phyloP scores from a whole-genome alignment of 2,888 invertebrate species.

The Pachliopta kotzebuea region DNA sequence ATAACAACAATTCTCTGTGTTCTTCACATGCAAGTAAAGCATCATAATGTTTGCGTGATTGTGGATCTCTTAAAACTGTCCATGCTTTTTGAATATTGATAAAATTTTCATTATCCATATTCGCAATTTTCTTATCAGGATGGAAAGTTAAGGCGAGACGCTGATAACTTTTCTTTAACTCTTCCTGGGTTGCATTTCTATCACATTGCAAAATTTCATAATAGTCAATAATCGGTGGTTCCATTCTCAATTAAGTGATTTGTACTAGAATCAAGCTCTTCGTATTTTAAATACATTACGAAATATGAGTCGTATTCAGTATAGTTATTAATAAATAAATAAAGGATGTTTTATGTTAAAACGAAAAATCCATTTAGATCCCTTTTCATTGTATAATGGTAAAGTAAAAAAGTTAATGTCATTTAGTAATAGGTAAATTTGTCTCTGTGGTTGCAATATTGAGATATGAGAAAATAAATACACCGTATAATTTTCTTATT shows the following conservation, averaged over 20 bases:
- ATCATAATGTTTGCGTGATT: slow-evolving; percentile 83
- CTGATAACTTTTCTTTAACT: slow-evolving; percentile 83
- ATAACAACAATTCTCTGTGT: slow-evolving; percentile 81
- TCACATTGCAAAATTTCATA: slow-evolving; percentile 80
- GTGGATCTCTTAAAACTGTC: slow-evolving; percentile 82
- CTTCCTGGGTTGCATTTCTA: slow-evolving; percentile 74
- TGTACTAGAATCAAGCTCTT: not conserved
- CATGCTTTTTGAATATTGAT: slow-evolving; percentile 84
- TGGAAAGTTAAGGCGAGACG: slow-evolving; percentile 78
- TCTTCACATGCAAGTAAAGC: slow-evolving; percentile 79
- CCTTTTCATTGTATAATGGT: too few species aligned
- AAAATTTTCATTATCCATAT: slow-evolving; percentile 49
- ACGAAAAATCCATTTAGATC: too few species aligned
- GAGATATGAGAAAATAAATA: too few species aligned
- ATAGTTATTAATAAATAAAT: too few species aligned
- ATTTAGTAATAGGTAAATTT: slow-evolving; percentile 1
- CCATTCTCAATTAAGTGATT: slow-evolving; percentile 13
- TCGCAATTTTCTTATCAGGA: slow-evolving; percentile 78
- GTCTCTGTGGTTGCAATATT: not conserved
- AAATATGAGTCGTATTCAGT: too few species aligned
- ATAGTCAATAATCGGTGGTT: slow-evolving; percentile 51
- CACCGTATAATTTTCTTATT: too few species aligned
- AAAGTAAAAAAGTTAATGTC: not conserved
- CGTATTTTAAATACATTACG: not conserved
- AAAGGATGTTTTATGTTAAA: too few species aligned